These are phyloP conservation scores for Hoplodrina blanda DNA, from an alignment of 2,888 invertebrate species.

Conservation along the genomic window DNA sequence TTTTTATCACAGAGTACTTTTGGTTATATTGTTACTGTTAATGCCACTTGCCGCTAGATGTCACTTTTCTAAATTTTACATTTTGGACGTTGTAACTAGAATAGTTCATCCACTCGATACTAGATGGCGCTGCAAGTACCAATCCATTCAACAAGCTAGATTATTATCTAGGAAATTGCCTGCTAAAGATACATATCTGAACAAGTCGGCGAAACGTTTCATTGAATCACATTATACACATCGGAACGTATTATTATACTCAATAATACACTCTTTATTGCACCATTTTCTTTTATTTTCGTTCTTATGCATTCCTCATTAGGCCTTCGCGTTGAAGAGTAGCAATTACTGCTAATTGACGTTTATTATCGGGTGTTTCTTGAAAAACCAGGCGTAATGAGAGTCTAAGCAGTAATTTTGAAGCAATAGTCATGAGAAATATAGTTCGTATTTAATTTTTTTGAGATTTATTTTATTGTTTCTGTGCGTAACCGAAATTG, in stretches of 20 bases:
- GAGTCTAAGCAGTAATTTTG: slow-evolving; percentile 52
- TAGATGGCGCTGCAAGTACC: slow-evolving; percentile 66
- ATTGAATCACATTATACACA: slow-evolving; percentile 62
- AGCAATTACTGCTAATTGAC: slow-evolving; percentile 56
- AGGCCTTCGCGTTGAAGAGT: slow-evolving; percentile 18
- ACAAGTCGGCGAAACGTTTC: slow-evolving; percentile 69
- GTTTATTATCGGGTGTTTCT: slow-evolving; percentile 56
- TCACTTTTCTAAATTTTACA: background rate
- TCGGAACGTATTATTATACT: slow-evolving; percentile 72
- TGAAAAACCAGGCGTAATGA: slow-evolving; percentile 53
- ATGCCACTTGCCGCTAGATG: slow-evolving; percentile 53
- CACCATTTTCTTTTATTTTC: slow-evolving; percentile 57
- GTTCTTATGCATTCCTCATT: slow-evolving; percentile 39
- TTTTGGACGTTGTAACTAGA: rapidly evolving
- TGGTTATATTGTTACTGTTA: rapidly evolving
- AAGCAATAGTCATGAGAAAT: slow-evolving; percentile 54
- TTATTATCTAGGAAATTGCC: slow-evolving; percentile 68
- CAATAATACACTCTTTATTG: slow-evolving; percentile 78
- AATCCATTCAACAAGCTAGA: slow-evolving; percentile 48
- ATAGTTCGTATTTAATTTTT: slow-evolving; percentile 28
- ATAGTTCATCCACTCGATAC: slow-evolving; percentile 49
- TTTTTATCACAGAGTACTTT: too few relatives aligned
- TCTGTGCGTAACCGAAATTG: slow-evolving; percentile 41
- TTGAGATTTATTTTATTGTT: slow-evolving; percentile 33
- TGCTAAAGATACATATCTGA: slow-evolving; percentile 68